Evolutionary conservation across 2,888 invertebrate genomes (phyloP).

Genomic region (Argyresthia albistria): DNA sequence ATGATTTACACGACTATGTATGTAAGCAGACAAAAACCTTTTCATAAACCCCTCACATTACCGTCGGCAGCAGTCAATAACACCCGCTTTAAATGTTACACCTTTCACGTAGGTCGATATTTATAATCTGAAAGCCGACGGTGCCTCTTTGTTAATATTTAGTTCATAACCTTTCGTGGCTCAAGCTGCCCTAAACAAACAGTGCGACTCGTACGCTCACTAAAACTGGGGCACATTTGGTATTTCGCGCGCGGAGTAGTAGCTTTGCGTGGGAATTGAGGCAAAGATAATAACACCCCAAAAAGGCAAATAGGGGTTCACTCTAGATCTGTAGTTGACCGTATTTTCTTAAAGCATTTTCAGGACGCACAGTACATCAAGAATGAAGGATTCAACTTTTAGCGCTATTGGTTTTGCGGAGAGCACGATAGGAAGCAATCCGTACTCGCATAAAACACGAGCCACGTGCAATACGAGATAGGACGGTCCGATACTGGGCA

Average conservation of each 20-base stretch:
- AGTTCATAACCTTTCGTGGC: conserved; percentile 52
- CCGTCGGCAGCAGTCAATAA: conserved; percentile 15
- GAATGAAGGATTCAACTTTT: conserved; percentile 32
- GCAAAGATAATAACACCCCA: conserved; percentile 59
- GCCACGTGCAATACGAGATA: conserved; percentile 27
- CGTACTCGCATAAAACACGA: conserved; percentile 41
- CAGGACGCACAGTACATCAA: conserved; percentile 49
- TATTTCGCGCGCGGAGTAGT: conserved; percentile 64
- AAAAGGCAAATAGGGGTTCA: conserved; percentile 65
- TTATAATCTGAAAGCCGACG: conserved; percentile 29
- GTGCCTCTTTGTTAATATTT: conserved; percentile 49
- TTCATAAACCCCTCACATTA: conserved; percentile 6
- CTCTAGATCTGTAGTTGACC: conserved; percentile 52
- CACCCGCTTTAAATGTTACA: conserved; percentile 28
- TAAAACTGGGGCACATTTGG: conserved; percentile 67
- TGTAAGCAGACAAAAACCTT: conserved; percentile 1
- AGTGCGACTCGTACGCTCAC: conserved; percentile 49
- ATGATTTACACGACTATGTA: not conserved
- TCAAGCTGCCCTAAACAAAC: conserved; percentile 61
- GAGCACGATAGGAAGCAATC: conserved; percentile 46
- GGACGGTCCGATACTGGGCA: conserved; percentile 33
- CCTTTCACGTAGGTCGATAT: conserved; percentile 26
- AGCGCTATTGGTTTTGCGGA: conserved; percentile 46
- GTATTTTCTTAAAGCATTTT: conserved; percentile 61
- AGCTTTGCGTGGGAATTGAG: conserved; percentile 61